Evolutionary conservation across 2,113 vertebrate genomes (phyloP), one percentile per base, ranked within the genome.

Genomic region (Megaceryle maxima): DNA sequence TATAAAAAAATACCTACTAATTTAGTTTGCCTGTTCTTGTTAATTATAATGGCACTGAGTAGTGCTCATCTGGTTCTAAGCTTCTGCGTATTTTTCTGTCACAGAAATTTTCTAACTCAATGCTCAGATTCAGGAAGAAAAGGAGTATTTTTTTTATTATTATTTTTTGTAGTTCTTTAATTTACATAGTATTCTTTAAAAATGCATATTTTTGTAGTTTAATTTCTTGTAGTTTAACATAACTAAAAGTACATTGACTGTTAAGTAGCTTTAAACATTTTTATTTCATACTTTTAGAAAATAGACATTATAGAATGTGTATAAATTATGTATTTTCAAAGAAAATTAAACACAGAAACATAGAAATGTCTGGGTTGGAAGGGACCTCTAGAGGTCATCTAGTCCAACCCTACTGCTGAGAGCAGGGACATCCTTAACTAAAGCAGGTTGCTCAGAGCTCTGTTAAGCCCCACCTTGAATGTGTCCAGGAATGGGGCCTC

Each of bases 11-110:
- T 84, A 90, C 50, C 80, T 92, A 74, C 68, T 93, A 93, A 96
- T 94, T 95, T 33, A 88, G 88, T 97, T 92, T 92, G 21, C 33
- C 15, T 94, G 83, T 94, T 92, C 89, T 60, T 97, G 69, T 94
- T 97, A 96, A 94, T 96, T 94, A 41, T 83, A 90, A 83, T 76
- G 78, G 33, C 26, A 79, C 91, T 91, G 75, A 86, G 24, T 83
- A 90, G 14, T 41, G 44, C 77, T 92, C 4, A 1, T 86, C 31
- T 82, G 53, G 41, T 90, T 92, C 70, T 44, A 87, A 80, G 75
- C 41, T 84, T 86, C 48, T 78, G n/a, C 72, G 46, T 92, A 21
- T 88, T 80, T 68, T 66, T 41, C 33, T 91, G 24, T 59, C 9
- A 3, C 20, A 78, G 84, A 82, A 75, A 64, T 67, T 83, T 55